Conservation (phyloP, 2,113 vertebrate genomes). For the Lamprologus ornatipinnis region DNA sequence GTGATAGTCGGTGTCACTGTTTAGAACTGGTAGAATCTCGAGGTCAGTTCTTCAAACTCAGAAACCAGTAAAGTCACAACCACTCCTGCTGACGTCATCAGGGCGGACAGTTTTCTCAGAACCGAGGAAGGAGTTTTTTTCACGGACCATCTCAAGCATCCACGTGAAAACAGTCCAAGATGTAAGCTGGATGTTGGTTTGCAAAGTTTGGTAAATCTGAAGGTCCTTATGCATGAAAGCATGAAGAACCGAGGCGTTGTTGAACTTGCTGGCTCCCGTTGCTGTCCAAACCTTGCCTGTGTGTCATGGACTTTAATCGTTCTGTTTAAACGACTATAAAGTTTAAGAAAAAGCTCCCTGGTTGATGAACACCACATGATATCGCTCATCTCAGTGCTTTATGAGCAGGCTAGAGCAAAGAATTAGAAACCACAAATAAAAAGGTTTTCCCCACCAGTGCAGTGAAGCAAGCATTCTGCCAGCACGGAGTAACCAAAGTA, state of each 20-base stretch:
- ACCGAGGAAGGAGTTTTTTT: background rate
- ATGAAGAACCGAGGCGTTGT: background rate
- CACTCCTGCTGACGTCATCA: background rate
- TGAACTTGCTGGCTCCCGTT: background rate
- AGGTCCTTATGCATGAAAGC: background rate
- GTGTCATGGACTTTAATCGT: slow-evolving; percentile 48
- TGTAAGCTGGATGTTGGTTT: background rate
- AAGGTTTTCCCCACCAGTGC: slow-evolving; percentile 20
- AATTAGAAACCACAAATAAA: slow-evolving; percentile 59
- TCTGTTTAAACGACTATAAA: slow-evolving; percentile 33
- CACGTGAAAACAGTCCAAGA: background rate
- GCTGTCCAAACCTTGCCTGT: slow-evolving; percentile 14
- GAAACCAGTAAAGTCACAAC: background rate
- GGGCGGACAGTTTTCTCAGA: background rate
- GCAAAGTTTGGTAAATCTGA: background rate
- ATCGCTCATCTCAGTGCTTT: slow-evolving; percentile 54
- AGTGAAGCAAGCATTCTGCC: slow-evolving; percentile 33
- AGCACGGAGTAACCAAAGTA: slow-evolving; percentile 43
- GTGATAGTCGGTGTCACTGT: background rate
- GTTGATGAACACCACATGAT: slow-evolving; percentile 55
- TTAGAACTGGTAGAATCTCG: background rate
- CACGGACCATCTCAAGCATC: background rate
- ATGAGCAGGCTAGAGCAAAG: slow-evolving; percentile 50
- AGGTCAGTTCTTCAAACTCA: background rate
- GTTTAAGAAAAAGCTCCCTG: slow-evolving; percentile 37